Percentiles rank a stretch among this genome's conserved stretches.
phyloP scores from a whole-genome alignment of 2,888 invertebrate genomes.

The Conomelus anceps region DNA sequence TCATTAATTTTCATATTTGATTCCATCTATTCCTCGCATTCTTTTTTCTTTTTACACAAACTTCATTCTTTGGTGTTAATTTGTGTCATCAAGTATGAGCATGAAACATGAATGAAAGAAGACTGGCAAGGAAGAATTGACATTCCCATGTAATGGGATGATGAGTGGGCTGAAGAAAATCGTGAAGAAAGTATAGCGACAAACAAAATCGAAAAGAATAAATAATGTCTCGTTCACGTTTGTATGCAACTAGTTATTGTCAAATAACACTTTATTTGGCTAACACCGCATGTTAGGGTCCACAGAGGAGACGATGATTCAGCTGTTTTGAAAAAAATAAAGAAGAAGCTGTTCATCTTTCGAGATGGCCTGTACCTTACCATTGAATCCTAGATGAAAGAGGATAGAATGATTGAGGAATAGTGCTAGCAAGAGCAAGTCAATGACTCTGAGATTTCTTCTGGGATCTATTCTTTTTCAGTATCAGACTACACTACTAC shows the following conservation, averaged over 20 bases:
- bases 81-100: background rate
- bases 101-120: background rate
- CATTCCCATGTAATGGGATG: background rate
- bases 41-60: too few relatives aligned
- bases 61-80: background rate
- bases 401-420: too few relatives aligned
- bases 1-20: too few relatives aligned
- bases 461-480: background rate
- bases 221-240: background rate
- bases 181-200: background rate
- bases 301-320: background rate
- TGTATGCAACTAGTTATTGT: background rate
- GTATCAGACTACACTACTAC: background rate
- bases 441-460: background rate
- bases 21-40: background rate
- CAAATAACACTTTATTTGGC: background rate
- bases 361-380: background rate
- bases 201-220: background rate
- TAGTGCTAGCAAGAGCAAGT: background rate
- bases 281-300: background rate
- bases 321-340: background rate
- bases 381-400: background rate
- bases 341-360: background rate
- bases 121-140: background rate
- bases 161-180: background rate